Percentiles rank a stretch among this genome's conserved stretches.
Conservation (phyloP, 1,140 invertebrate species). For the Drosophila triauraria region DNA sequence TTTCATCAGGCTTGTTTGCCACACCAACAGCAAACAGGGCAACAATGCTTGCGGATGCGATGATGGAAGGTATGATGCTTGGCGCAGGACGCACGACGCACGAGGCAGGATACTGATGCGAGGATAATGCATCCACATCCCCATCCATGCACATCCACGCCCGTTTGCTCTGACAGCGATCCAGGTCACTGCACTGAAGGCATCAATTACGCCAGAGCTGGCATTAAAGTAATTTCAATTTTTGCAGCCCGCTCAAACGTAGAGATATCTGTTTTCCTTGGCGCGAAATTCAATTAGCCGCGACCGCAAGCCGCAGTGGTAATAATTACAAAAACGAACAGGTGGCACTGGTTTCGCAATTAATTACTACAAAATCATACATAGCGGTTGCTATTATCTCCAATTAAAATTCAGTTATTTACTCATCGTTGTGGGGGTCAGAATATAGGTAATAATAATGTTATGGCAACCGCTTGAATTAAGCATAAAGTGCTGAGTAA, state of each 20-base stretch:
- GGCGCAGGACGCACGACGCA: slow-evolving; percentile 6
- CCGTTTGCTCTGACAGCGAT: slow-evolving; percentile 50
- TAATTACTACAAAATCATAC: slow-evolving; percentile 35
- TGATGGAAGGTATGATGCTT: slow-evolving; percentile 15
- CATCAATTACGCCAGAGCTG: slow-evolving; percentile 43
- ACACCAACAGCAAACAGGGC: slow-evolving; percentile 43
- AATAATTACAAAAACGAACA: slow-evolving; percentile 41
- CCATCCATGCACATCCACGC: slow-evolving; percentile 13
- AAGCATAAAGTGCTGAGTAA: neutral
- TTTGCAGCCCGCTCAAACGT: slow-evolving; percentile 10
- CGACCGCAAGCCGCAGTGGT: slow-evolving; percentile 31
- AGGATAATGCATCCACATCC: slow-evolving; percentile 34
- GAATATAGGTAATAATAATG: neutral
- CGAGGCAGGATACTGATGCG: slow-evolving; percentile 16
- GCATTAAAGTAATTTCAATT: slow-evolving; percentile 50
- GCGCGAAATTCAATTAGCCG: slow-evolving; percentile 39
- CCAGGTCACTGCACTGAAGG: slow-evolving; percentile 65
- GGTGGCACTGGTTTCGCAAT: slow-evolving; percentile 31
- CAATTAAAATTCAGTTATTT: slow-evolving; percentile 46
- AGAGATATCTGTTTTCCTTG: slow-evolving; percentile 31
- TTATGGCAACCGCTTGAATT: neutral
- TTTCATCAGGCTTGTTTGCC: slow-evolving; percentile 51
- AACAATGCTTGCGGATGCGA: slow-evolving; percentile 44
- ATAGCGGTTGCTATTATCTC: slow-evolving; percentile 14
- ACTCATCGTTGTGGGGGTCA: neutral